Conservation (phyloP, 2,888 invertebrate species). For the Biston stratarius region DNA sequence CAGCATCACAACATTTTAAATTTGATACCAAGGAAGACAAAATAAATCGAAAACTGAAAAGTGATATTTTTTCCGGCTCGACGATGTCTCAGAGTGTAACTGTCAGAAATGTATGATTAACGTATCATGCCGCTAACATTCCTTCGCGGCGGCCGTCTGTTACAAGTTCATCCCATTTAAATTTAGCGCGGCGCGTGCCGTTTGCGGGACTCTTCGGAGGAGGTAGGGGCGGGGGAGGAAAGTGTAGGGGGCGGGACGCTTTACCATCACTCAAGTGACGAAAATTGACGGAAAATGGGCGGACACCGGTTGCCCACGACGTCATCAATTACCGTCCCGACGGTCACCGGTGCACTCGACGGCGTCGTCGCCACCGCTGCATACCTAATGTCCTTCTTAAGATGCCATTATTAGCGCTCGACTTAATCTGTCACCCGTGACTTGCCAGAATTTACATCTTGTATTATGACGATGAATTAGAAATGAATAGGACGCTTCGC, state of each 20-base stretch:
- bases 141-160: slow-evolving; percentile 76
- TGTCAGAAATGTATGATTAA: slow-evolving; percentile 85
- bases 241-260: slow-evolving; percentile 74
- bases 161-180: slow-evolving; percentile 86
- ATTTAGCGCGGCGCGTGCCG: slow-evolving; percentile 86
- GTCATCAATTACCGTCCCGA: slow-evolving; percentile 85
- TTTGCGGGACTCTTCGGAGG: slow-evolving; percentile 59
- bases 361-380: slow-evolving; percentile 68
- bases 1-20: slow-evolving; percentile 32
- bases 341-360: slow-evolving; percentile 76
- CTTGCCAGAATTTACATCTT: slow-evolving; percentile 32
- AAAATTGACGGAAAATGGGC: slow-evolving; percentile 87
- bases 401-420: slow-evolving; percentile 66
- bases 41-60: slow-evolving; percentile 39
- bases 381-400: slow-evolving; percentile 76
- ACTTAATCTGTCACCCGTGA: slow-evolving; percentile 52
- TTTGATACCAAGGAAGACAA: slow-evolving; percentile 47
- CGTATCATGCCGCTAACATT: slow-evolving; percentile 76
- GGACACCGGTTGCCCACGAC: slow-evolving; percentile 84
- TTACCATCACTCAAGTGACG: slow-evolving; percentile 86
- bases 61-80: slow-evolving; percentile 64
- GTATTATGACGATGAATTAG: not conserved
- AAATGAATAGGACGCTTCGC: not conserved
- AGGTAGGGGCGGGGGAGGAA: slow-evolving; percentile 48
- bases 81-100: slow-evolving; percentile 73